Evolutionary conservation across 2,888 invertebrate species (phyloP), one percentile per base, ranked within the genome.

Genomic region (Tiphia femorata): DNA sequence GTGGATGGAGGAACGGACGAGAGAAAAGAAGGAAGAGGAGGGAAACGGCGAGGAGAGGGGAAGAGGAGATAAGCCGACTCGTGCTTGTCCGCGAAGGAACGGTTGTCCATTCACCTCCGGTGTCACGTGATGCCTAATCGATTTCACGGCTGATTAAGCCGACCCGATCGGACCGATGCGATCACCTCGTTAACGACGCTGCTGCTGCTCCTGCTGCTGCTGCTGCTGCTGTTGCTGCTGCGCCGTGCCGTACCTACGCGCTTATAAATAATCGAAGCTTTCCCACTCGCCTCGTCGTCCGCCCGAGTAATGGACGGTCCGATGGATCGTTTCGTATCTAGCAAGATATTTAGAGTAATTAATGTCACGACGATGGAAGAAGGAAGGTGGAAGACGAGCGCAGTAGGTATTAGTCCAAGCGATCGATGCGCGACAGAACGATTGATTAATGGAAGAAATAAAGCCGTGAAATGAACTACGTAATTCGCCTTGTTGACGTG

Each of bases 201-300:
- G 30, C 27, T 27, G 30, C 21, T 6, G 7, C 23, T 19, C 20
- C 19, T 40, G 40, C n/a, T n/a, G n/a, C n/a, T n/a, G n/a, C n/a
- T n/a, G n/a, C n/a, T n/a, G n/a, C n/a, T n/a, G n/a, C n/a, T n/a
- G n/a, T n/a, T n/a, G n/a, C n/a, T n/a, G n/a, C n/a, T n/a, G n/a
- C n/a, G n/a, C 27, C 14, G 20, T 21, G 27, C 23, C 20, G 14
- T 14, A 17, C 46, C n/a, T n/a, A 30, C 17, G 19, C 17, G 27
- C 55, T 53, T 66, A 63, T 66, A 67, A 67, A 67, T 65, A 63
- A 60, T 37, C 57, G 51, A 16, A 16, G 49, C 47, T 14, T 30
- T 48, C 47, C 29, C 43, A 27, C 44, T 56, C 30, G 25, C 20
- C 16, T 17, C 29, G 42, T 44, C 50, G 50, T 52, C 29, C 30